phyloP scores from a whole-genome alignment of 2,888 invertebrate genomes.

The Lasius fuliginosus region DNA sequence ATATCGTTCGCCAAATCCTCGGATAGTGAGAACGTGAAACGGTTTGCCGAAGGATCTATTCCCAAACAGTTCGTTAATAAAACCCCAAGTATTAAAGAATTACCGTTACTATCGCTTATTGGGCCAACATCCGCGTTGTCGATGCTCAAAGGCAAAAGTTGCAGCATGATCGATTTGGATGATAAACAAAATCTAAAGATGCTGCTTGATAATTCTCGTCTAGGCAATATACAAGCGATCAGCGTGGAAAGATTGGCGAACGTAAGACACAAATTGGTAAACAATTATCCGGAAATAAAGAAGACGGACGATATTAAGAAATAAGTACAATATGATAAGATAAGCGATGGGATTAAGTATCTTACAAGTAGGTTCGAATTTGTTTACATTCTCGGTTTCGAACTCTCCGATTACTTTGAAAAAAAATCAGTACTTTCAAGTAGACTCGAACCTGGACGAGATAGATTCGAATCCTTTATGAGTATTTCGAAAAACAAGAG shows the following conservation, averaged over 20 bases:
- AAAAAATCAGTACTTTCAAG: too few species aligned
- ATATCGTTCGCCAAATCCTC: slow-evolving; percentile 24
- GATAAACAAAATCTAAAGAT: slow-evolving; percentile 78
- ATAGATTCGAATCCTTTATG: too few species aligned
- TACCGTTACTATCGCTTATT: slow-evolving; percentile 82
- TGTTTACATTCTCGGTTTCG: too few species aligned
- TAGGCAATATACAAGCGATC: slow-evolving; percentile 78
- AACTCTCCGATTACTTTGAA: too few species aligned
- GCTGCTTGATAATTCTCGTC: slow-evolving; percentile 75
- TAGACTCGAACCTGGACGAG: too few species aligned
- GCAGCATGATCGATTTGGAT: slow-evolving; percentile 82
- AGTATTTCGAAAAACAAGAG: too few species aligned
- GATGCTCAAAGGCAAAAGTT: slow-evolving; percentile 79
- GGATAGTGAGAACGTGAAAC: slow-evolving; percentile 23
- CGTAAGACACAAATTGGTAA: slow-evolving; percentile 78
- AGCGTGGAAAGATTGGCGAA: slow-evolving; percentile 80
- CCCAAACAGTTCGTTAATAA: slow-evolving; percentile 57
- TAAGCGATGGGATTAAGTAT: too few species aligned
- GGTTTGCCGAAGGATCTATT: not conserved
- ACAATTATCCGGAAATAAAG: slow-evolving; percentile 59
- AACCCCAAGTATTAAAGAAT: slow-evolving; percentile 77
- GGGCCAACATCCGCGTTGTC: slow-evolving; percentile 64
- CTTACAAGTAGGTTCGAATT: too few species aligned
- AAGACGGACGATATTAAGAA: slow-evolving; percentile 37
- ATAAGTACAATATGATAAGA: slow-evolving; percentile 43